A percentile compares a stretch with the other conserved stretches of the same genome.
Evolutionary conservation across 2,888 invertebrate species (phyloP).

Genomic region (Erynnis tages): DNA sequence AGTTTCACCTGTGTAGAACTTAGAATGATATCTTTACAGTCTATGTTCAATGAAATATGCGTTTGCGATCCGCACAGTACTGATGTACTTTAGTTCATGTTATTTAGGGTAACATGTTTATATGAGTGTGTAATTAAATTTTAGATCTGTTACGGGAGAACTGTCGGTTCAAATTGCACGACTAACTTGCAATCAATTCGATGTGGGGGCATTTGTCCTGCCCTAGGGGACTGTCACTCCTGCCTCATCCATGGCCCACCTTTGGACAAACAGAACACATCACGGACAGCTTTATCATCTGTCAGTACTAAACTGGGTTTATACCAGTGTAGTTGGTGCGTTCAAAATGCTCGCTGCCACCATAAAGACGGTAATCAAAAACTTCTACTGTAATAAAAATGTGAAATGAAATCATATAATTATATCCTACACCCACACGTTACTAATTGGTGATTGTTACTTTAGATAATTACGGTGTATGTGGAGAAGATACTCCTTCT

Average conservation of each 20-base stretch:
- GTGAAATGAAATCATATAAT: no score
- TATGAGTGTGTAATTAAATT: conserved; percentile 5
- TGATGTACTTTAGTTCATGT: no score
- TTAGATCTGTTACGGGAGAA: conserved; percentile 90
- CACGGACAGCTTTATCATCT: conserved; percentile 65
- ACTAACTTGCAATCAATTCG: conserved; percentile 93
- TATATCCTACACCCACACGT: no score
- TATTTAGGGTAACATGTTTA: no score
- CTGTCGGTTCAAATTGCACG: conserved; percentile 93
- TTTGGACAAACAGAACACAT: conserved; percentile 60
- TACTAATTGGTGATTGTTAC: conserved; percentile 1
- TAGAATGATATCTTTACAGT: no score
- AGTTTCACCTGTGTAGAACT: no score
- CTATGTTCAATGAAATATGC: no score
- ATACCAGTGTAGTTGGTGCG: conserved; percentile 95
- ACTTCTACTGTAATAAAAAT: background rate
- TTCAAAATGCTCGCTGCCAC: conserved; percentile 94
- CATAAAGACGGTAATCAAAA: conserved; percentile 86
- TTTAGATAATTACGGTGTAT: conserved; percentile 89
- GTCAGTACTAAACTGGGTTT: conserved; percentile 89
- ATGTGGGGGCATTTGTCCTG: conserved; percentile 94
- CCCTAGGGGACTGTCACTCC: conserved; percentile 93
- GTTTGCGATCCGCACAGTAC: no score
- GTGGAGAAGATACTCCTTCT: conserved; percentile 91
- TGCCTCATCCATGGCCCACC: conserved; percentile 91